Percentiles rank a stretch among this genome's conserved stretches.
phyloP scores from a whole-genome alignment of 1,140 invertebrate genomes.

The Psix sp. region DNA sequence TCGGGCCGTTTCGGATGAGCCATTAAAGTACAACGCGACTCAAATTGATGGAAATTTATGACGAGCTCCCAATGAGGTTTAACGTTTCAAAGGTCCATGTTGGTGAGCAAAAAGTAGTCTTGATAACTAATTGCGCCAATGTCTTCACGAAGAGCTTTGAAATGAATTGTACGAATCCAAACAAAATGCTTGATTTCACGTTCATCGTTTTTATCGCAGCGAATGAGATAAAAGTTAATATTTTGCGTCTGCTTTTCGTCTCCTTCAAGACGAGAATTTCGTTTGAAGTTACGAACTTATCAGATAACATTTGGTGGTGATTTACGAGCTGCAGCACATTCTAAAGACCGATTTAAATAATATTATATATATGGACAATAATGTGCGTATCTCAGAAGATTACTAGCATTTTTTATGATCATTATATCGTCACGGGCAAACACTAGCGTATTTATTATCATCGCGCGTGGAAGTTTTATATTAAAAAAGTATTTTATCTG shows the following conservation, averaged over 20 bases:
- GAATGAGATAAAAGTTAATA: too few relatives aligned
- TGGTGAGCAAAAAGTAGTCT: too few relatives aligned
- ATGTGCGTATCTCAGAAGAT: conserved; percentile 54
- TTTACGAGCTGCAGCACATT: conserved; percentile 53
- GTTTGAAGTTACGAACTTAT: conserved; percentile 38
- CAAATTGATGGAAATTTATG: too few relatives aligned
- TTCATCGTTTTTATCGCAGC: conserved; percentile 33
- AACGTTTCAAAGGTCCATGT: too few relatives aligned
- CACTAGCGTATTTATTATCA: conserved; percentile 41
- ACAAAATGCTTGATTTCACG: conserved; percentile 30
- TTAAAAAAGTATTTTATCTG: conserved; percentile 57
- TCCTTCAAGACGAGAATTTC: too few relatives aligned
- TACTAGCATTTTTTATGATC: conserved; percentile 49
- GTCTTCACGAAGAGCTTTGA: too few relatives aligned
- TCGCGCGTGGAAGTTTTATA: conserved; percentile 48
- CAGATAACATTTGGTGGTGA: conserved; percentile 47
- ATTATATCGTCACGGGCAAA: conserved; percentile 52
- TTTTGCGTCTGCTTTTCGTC: too few relatives aligned
- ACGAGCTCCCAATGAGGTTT: too few relatives aligned
- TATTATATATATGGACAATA: conserved; percentile 53
- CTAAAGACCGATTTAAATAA: conserved; percentile 53
- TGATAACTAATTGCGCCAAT: too few relatives aligned
- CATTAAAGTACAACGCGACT: too few relatives aligned
- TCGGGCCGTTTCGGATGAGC: too few relatives aligned
- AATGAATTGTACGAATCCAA: conserved; percentile 19